Evolutionary conservation across 2,113 vertebrate genomes (phyloP), one percentile per base, ranked within the genome.

Genomic region (Nothobranchius furzeri): DNA sequence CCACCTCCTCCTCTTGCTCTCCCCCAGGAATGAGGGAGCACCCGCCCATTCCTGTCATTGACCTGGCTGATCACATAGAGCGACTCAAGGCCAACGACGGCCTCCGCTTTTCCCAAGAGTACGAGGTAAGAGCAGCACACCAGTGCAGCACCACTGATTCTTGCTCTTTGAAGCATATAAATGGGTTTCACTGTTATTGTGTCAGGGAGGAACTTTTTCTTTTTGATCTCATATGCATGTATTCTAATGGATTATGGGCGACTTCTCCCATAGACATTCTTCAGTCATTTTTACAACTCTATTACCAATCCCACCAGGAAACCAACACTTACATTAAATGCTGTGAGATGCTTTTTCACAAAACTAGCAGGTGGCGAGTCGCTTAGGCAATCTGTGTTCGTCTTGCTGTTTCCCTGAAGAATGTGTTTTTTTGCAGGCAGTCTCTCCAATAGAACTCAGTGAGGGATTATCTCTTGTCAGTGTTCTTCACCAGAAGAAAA

Each of bases 31-130:
- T 96, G 95, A 94, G 94, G 48, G 94, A 95, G 72, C 95, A 96
- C 79, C 95, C 95, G 6, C 95, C 95, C 48, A 96, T 95, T 75
- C 86, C 95, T 0, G 90, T 98, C 79, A 87, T 82, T 0, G 95
- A 96, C 76, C 92, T 98, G 6, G 85, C 95, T 0, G 96, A 98
- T 89, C 96, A 96, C 89, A 98, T 98, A 1, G 95, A 98, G 72
- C 90, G 95, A 20, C 93, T 98, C 68, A 98, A 97, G 87, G 96
- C 96, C 90, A 98, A 98, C 1, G 96, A 98, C 0, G 93, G 95
- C 76, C 94, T 98, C 52, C 94, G 95, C 78, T 98, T 98, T 85
- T 98, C 96, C 60, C 96, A 98, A 89, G 96, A 98, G 82, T 98
- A 98, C 1, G 96, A 98, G 96, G 96, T 98, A 76, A 94, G 93